phyloP scores from a whole-genome alignment of 2,888 invertebrate species.

The Plebejus anna region DNA sequence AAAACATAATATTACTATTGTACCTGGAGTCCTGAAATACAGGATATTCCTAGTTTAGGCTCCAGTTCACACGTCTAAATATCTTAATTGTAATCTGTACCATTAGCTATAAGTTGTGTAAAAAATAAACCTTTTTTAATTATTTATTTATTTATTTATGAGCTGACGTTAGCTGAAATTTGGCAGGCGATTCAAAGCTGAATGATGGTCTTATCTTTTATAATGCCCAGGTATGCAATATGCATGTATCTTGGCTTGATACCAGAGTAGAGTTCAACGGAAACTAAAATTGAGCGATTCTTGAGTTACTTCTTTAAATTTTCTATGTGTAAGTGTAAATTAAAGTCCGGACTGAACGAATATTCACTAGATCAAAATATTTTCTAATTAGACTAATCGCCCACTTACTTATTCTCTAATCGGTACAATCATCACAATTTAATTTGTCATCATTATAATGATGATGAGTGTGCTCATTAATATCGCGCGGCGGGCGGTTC shows the following conservation, averaged over 20 bases:
- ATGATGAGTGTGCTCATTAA: not conserved
- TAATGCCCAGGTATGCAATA: not conserved
- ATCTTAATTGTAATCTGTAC: no score
- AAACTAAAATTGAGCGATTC: not conserved
- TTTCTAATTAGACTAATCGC: no score
- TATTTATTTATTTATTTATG: no score
- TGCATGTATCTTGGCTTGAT: not conserved
- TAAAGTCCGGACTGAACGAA: no score
- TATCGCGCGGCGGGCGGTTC: not conserved
- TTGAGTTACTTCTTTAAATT: not conserved
- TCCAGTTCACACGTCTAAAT: no score
- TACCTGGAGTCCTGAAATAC: not conserved
- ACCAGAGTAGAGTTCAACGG: not conserved
- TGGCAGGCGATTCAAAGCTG: slow-evolving; percentile 2
- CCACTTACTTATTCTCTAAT: not conserved
- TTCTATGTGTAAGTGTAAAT: not conserved
- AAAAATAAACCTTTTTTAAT: no score
- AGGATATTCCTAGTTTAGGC: no score
- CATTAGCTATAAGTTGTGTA: no score
- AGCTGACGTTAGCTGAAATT: not conserved
- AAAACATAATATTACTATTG: not conserved
- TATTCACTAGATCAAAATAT: no score
- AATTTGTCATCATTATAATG: not conserved
- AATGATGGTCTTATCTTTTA: slow-evolving; percentile 1
- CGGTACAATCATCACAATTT: not conserved